A percentile compares a stretch with the other conserved stretches of the same genome.
Conservation (phyloP, 2,888 invertebrate species). For the Brenthis ino region DNA sequence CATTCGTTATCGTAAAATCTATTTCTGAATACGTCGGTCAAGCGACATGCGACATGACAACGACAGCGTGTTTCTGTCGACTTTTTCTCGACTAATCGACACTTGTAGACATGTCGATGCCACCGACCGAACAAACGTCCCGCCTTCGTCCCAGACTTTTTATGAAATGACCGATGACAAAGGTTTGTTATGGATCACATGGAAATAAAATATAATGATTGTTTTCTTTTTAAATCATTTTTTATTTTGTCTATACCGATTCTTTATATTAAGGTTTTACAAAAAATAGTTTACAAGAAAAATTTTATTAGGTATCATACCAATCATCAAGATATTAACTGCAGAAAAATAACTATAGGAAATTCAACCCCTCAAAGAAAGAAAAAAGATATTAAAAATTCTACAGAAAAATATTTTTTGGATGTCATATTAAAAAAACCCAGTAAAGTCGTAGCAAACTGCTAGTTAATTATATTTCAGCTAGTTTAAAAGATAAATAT, state of each 20-base stretch:
- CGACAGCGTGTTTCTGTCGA: constrained; percentile 64
- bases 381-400: no score
- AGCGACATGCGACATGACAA: constrained; percentile 58
- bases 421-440: no score
- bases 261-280: no score
- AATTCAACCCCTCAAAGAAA: no score
- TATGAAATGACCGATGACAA: constrained; percentile 47
- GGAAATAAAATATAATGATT: constrained; percentile 27
- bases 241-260: not conserved
- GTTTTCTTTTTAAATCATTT: not conserved
- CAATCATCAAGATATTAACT: no score
- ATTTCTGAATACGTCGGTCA: constrained; percentile 55
- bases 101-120: constrained; percentile 50
- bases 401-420: no score
- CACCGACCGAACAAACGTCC: constrained; percentile 56
- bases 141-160: constrained; percentile 42
- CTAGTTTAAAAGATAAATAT: not conserved
- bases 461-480: no score
- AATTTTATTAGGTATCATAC: no score
- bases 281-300: no score
- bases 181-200: constrained; percentile 47
- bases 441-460: no score
- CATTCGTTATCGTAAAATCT: constrained; percentile 64
- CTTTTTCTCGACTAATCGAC: constrained; percentile 73
- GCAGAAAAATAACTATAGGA: no score